Evolutionary conservation across 2,888 invertebrate genomes (phyloP), one percentile per base, ranked within the genome.

Genomic region (Protonemura montana): DNA sequence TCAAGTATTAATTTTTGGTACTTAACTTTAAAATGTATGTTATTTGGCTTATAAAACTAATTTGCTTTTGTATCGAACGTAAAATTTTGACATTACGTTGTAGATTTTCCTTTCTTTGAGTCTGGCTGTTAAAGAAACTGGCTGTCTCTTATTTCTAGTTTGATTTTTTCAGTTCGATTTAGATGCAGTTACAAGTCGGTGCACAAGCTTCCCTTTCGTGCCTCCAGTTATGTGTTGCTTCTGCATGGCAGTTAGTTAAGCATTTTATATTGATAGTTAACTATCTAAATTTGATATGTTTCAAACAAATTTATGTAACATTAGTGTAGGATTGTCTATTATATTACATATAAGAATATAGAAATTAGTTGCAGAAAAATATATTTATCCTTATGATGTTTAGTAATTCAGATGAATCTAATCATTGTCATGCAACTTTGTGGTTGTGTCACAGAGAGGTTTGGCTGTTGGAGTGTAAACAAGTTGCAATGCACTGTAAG

Each of bases 1-100:
- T 59, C 3, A 59, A 59, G 59, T 59, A 59, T 59, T 59, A 59
- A 59, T 59, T 59, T 59, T 59, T 59, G 59, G 59, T 59, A 59
- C 59, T 59, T 59, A 59, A 59, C 59, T 59, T 59, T 10, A 21
- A 59, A 59, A 59, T 35, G 59, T 21, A 59, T 59, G 13, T 59
- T 59, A 10, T 35, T 35, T 35, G 35, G 35, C 35, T 10, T 35
- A 35, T 35, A 35, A 35, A 35, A 35, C 3, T 35, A 35, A 35
- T 35, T 35, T 6, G n/a, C n/a, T n/a, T n/a, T 6, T 35, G 35
- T 35, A 6, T 35, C 35, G 5, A 35, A 35, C 10, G 10, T 35
- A 3, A 35, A 35, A 35, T 35, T 35, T 6, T 35, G 35, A 10
- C 10, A 35, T 3, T 35, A 6, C 10, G 35, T 3, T 35, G 35